Percentiles rank a stretch among this genome's conserved stretches.
Conservation (phyloP, 2,797 vertebrate species). For the Bucorvus abyssinicus region DNA sequence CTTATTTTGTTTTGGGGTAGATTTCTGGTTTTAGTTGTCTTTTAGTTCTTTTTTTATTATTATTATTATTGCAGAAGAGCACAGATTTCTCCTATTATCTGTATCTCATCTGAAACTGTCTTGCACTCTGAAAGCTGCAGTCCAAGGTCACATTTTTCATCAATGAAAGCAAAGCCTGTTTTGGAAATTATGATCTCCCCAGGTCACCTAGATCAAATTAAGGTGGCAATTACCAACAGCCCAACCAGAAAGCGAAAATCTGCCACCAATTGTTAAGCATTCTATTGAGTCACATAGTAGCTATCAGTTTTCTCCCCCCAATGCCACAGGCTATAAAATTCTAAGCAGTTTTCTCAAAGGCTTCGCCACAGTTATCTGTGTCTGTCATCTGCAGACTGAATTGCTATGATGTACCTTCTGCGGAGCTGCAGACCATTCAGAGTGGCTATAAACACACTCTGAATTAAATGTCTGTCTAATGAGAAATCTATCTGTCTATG, state of each 20-base stretch:
- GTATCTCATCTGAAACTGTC: slow-evolving; percentile 29
- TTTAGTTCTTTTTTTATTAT: neutral
- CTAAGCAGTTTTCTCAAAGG: slow-evolving; percentile 56
- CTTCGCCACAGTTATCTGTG: slow-evolving; percentile 41
- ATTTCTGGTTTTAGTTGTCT: neutral
- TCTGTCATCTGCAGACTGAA: slow-evolving; percentile 53
- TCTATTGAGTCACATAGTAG: slow-evolving; percentile 32
- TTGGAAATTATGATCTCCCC: slow-evolving; percentile 57
- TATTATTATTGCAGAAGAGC: neutral
- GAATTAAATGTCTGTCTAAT: slow-evolving; percentile 51
- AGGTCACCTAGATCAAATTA: slow-evolving; percentile 65
- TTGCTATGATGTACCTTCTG: slow-evolving; percentile 52
- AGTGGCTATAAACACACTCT: neutral
- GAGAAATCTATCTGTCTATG: slow-evolving; percentile 12
- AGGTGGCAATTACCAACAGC: slow-evolving; percentile 56
- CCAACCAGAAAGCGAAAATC: slow-evolving; percentile 54
- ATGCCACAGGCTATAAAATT: slow-evolving; percentile 56
- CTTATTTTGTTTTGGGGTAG: slow-evolving; percentile 25
- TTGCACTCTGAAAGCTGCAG: slow-evolving; percentile 1
- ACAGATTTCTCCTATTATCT: slow-evolving; percentile 18
- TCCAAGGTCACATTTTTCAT: slow-evolving; percentile 64
- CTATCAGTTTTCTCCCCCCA: slow-evolving; percentile 31
- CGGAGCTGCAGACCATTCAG: neutral
- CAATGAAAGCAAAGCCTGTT: slow-evolving; percentile 54
- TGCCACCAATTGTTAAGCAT: slow-evolving; percentile 54